Evolutionary conservation across 1,140 invertebrate genomes (phyloP), one percentile per base, ranked within the genome.

Genomic region (Wasmannia auropunctata): DNA sequence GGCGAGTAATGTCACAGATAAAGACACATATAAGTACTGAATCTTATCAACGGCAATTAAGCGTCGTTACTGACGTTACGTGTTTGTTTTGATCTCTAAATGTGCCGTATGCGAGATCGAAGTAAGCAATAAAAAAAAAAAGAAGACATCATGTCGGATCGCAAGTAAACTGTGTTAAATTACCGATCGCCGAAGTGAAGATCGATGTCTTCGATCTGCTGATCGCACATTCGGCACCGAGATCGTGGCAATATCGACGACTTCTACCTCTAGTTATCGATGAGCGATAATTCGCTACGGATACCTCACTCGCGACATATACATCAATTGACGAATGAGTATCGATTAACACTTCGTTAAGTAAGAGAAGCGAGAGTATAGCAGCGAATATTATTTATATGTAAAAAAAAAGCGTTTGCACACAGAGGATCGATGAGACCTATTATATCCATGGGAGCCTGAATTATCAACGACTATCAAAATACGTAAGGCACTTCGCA

Each of bases 1-100:
- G 86, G 74, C 88, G 88, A 92, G 76, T 90, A 93, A 91, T 85
- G 83, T 34, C 37, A 22, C 70, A 72, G 65, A 46, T 75, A 89
- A 40, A 90, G 10, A 63, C 31, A 65, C 69, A 85, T 86, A 79
- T 65, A 79, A 89, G 70, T 87, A 91, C 58, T 85, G 63, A 88
- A 87, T 90, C 86, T 90, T 81, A 90, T 88, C 79, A 80, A 60
- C 72, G 89, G 83, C 81, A 70, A 67, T 87, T 74, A 86, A 22
- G 62, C 56, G 85, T 80, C 75, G 46, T 67, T 67, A 85, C 69
- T 87, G 84, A 40, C 40, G 67, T 72, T 83, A 77, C 67, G 34
- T n/a, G n/a, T 51, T 86, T 25, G 46, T 62, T 86, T 88, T 85
- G 54, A 90, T 86, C 86, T 77, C 86, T 19, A 54, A 25, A 16